Evolutionary conservation across 1,140 invertebrate genomes (phyloP).

Genomic region (Ceratoteleas bidentatus): DNA sequence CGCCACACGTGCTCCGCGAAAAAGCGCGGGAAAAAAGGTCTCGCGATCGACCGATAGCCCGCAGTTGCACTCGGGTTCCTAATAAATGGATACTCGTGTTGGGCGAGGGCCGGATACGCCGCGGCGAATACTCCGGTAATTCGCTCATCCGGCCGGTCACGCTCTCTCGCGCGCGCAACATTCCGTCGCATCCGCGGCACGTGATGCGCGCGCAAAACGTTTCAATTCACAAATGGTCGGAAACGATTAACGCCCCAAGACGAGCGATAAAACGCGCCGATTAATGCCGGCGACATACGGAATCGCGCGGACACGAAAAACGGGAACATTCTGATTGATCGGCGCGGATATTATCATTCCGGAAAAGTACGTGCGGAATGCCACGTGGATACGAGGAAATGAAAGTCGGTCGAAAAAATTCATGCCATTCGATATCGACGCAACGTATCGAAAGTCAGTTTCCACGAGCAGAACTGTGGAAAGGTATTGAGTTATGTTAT

Average conservation of each 20-base stretch:
- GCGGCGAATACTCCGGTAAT: conserved; percentile 66
- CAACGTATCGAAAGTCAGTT: too few relatives aligned
- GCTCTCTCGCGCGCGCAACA: conserved; percentile 67
- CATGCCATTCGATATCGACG: too few relatives aligned
- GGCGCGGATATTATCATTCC: too few relatives aligned
- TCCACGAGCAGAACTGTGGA: too few relatives aligned
- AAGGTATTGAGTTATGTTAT: too few relatives aligned
- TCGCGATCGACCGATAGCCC: conserved; percentile 33
- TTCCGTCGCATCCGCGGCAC: conserved; percentile 67
- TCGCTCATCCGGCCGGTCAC: conserved; percentile 66
- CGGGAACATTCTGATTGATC: too few relatives aligned
- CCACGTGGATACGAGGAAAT: too few relatives aligned
- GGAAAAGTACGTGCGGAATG: too few relatives aligned
- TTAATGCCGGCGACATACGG: conserved; percentile 40
- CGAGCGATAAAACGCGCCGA: conserved; percentile 58
- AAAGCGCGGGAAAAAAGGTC: not conserved
- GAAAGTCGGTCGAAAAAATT: too few relatives aligned
- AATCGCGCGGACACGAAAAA: too few relatives aligned
- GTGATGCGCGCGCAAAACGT: conserved; percentile 68
- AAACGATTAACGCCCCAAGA: conserved; percentile 60
- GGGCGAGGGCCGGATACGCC: conserved; percentile 62
- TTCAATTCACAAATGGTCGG: conserved; percentile 59
- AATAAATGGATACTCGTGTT: conserved; percentile 64
- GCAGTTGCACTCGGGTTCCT: conserved; percentile 60
- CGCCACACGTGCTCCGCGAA: conserved; percentile 12